A percentile compares a stretch with the other conserved stretches of the same genome.
phyloP scores from a whole-genome alignment of 2,113 vertebrate genomes.

The Engystomops pustulosus region DNA sequence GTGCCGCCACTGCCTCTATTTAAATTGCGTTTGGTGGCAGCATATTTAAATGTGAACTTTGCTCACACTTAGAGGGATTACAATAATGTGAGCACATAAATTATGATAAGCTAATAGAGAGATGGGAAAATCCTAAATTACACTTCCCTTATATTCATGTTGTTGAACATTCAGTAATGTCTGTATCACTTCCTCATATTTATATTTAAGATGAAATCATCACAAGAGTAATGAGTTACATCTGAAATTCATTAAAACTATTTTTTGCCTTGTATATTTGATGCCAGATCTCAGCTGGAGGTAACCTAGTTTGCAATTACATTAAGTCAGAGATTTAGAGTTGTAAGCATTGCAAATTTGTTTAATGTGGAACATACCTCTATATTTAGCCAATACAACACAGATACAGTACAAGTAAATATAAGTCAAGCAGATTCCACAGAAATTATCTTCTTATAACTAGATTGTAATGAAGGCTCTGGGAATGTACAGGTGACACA shows the following conservation, averaged over 20 bases:
- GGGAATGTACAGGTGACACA: too few species aligned
- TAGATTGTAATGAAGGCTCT: too few species aligned
- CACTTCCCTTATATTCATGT: background rate
- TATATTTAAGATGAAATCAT: conserved; percentile 16
- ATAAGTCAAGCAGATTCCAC: background rate
- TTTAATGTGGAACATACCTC: background rate
- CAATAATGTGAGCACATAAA: background rate
- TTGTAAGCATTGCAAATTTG: background rate
- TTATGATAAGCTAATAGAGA: background rate
- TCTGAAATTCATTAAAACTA: conserved; percentile 23
- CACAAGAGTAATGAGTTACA: background rate
- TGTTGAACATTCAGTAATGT: background rate
- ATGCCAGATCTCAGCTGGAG: conserved; percentile 31
- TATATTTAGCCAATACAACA: conserved; percentile 3
- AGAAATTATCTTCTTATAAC: background rate
- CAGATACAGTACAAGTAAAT: background rate
- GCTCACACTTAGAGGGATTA: background rate
- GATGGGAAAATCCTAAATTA: background rate
- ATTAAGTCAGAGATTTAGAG: conserved; percentile 1
- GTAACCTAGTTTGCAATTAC: conserved; percentile 16
- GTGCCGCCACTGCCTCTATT: too few species aligned
- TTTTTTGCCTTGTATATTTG: conserved; percentile 23
- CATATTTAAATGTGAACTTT: too few species aligned
- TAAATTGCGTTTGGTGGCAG: too few species aligned
- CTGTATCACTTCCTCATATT: background rate